Conservation (phyloP, 2,797 vertebrate species). For the Sorex maritimensis region DNA sequence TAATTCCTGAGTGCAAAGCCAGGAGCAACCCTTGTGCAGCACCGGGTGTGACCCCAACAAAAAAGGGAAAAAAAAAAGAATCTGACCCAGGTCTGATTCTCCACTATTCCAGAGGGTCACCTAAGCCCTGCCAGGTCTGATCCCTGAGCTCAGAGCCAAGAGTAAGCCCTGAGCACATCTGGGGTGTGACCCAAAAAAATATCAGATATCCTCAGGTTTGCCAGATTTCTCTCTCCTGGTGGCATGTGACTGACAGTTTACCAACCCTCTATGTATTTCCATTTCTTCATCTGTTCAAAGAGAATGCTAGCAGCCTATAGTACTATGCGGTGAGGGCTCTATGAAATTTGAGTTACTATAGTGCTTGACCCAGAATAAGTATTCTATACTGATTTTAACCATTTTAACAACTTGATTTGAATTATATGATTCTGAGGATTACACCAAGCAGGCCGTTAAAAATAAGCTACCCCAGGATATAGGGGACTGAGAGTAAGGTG, state of each 20-base stretch:
- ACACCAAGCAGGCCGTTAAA: not conserved
- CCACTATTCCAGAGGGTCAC: too few species aligned
- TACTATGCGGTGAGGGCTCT: not conserved
- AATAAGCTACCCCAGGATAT: not conserved
- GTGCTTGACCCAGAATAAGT: not conserved
- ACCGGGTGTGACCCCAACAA: too few species aligned
- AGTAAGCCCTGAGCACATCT: too few species aligned
- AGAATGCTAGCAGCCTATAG: not conserved
- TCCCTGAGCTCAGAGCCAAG: too few species aligned
- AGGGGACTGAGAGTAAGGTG: not conserved
- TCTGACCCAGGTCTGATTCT: too few species aligned
- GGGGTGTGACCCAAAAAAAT: not conserved
- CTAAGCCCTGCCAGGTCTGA: too few species aligned
- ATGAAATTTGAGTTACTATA: not conserved
- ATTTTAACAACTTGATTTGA: slow-evolving; percentile 20
- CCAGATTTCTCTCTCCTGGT: not conserved
- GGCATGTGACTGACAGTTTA: not conserved
- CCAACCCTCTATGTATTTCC: not conserved
- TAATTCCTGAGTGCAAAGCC: too few species aligned
- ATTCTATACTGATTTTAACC: not conserved
- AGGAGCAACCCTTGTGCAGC: too few species aligned
- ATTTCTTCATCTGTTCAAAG: not conserved
- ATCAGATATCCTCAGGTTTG: not conserved
- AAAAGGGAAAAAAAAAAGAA: too few species aligned
- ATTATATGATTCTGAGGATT: not conserved